Evolutionary conservation across 1,140 invertebrate genomes (phyloP).

Genomic region (Neuroterus valhalla): DNA sequence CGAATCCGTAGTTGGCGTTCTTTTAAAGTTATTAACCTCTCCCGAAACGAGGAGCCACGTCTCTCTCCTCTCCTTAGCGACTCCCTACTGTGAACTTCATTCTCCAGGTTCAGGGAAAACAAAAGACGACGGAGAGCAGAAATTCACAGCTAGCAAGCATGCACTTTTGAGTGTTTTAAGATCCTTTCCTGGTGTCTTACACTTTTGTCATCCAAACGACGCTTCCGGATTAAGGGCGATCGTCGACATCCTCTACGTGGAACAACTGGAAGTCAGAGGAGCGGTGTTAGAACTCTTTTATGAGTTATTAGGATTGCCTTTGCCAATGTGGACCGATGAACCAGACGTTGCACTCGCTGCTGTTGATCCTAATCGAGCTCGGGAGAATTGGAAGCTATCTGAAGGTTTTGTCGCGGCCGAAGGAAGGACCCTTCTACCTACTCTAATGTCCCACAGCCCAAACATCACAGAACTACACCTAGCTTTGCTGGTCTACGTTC

Average conservation of each 20-base stretch:
- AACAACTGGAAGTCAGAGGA: constrained; percentile 87
- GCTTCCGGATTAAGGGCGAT: constrained; percentile 86
- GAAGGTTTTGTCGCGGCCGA: constrained; percentile 96
- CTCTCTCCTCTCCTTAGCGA: constrained; percentile 88
- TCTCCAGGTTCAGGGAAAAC: constrained; percentile 79
- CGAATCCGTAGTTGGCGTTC: constrained; percentile 89
- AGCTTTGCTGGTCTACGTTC: constrained; percentile 90
- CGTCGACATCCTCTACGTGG: constrained; percentile 90
- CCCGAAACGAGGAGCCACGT: constrained; percentile 88
- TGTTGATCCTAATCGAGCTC: constrained; percentile 85
- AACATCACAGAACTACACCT: constrained; percentile 94
- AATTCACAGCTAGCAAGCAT: constrained; percentile 88
- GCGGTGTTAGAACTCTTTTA: constrained; percentile 93
- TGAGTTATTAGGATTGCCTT: constrained; percentile 88
- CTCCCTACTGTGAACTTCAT: constrained; percentile 95
- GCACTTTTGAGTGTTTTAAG: constrained; percentile 89
- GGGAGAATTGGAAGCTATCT: constrained; percentile 89
- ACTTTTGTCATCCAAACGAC: constrained; percentile 87
- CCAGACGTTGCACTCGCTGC: constrained; percentile 89
- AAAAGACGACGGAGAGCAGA: constrained; percentile 86
- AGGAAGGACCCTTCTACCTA: constrained; percentile 87
- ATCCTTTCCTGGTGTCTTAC: constrained; percentile 91
- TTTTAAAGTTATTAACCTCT: constrained; percentile 91
- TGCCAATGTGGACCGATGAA: constrained; percentile 94
- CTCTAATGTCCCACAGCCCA: constrained; percentile 86